These are phyloP conservation scores for Cheilosia vulpina DNA, from an alignment of 2,888 invertebrate genomes.

Conservation along the genomic window DNA sequence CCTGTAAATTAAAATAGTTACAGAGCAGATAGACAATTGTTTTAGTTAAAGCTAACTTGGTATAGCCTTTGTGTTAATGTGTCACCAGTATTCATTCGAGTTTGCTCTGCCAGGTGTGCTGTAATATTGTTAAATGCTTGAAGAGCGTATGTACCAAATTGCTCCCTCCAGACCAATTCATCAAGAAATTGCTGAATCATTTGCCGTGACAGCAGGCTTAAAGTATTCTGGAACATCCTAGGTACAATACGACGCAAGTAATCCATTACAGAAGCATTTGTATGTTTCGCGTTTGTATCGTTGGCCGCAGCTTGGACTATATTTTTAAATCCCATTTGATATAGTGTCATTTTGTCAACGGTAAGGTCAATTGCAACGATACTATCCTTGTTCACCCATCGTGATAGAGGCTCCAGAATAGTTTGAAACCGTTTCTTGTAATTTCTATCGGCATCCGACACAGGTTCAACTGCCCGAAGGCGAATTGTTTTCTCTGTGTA, in stretches of 20 bases:
- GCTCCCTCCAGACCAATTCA: constrained; percentile 95
- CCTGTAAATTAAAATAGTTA: constrained; percentile 78
- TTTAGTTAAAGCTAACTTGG: constrained; percentile 84
- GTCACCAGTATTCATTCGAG: constrained; percentile 87
- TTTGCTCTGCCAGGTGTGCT: constrained; percentile 91
- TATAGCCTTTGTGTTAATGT: constrained; percentile 87
- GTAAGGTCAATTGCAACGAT: constrained; percentile 92
- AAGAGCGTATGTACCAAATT: constrained; percentile 90
- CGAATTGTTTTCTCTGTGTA: constrained; percentile 89
- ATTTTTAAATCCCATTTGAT: constrained; percentile 91
- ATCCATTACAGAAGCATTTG: constrained; percentile 93
- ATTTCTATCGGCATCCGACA: constrained; percentile 90
- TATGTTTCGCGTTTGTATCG: constrained; percentile 84
- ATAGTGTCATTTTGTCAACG: constrained; percentile 91
- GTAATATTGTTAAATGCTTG: constrained; percentile 93
- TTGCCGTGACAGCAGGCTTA: constrained; percentile 91
- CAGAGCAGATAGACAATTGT: neutral
- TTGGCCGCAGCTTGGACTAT: constrained; percentile 87
- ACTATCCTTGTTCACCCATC: constrained; percentile 92
- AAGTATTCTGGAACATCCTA: constrained; percentile 94
- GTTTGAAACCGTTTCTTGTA: constrained; percentile 92
- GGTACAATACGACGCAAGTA: constrained; percentile 93
- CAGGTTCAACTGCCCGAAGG: constrained; percentile 92
- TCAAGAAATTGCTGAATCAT: constrained; percentile 96
- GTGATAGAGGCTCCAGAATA: constrained; percentile 90